Evolutionary conservation across 1,140 invertebrate species (phyloP), one percentile per base, ranked within the genome.

Genomic region (Leptinotarsa texana): DNA sequence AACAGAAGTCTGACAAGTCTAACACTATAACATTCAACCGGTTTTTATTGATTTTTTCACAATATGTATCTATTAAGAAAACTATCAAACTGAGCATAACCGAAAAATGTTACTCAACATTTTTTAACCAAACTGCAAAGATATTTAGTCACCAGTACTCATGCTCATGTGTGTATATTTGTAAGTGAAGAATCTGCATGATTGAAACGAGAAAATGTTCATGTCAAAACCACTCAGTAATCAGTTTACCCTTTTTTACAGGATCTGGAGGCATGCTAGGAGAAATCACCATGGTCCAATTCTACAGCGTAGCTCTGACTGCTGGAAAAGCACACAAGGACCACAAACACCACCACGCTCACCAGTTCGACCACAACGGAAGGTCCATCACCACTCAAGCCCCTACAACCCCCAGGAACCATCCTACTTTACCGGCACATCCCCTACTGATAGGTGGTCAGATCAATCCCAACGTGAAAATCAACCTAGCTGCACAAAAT

Each of bases 311-410:
- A 0, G 93, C 93, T 0, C 83, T 95, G 51, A 93, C 92, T 1
- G 93, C 93, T 2, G 93, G 93, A 0, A 94, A 94, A 84, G 93
- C 93, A 0, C 93, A 94, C 82, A 91, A 90, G 70, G 92, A 94
- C 80, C 93, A 94, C 84, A 94, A 94, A 81, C 93, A 94, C 78
- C 93, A 94, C 81, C 93, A 94, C 80, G 93, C 89, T 0, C 92
- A 94, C 80, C 91, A 93, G 76, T 93, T 91, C 78, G 91, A 91
- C 78, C 92, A 94, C 79, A 91, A 94, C 75, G 92, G 92, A 2
- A 86, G 83, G n/a, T 88, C 88, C 17, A 85, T 91, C 62, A 89
- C 90, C 24, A 90, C 90, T 0, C 88, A 89, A 57, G 88, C 90
- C 3, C 88, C 89, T 13, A 86, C 88, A 5, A 86, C 88, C 13